A percentile compares a stretch with the other conserved stretches of the same genome.
phyloP scores from a whole-genome alignment of 2,113 vertebrate species.

The Cavia porcellus region DNA sequence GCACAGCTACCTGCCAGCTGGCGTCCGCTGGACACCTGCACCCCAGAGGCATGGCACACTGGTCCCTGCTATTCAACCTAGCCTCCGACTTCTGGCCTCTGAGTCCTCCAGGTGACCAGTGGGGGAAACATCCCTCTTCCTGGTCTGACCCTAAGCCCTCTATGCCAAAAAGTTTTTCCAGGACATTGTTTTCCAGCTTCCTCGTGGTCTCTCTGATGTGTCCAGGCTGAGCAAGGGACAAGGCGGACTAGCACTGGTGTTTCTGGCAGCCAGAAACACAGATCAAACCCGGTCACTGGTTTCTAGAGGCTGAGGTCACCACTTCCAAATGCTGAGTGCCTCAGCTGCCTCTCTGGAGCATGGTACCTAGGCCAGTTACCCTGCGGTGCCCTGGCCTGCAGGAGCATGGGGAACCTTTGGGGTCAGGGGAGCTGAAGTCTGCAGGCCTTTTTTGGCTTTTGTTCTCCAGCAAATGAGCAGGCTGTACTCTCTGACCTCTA shows the following conservation, averaged over 20 bases:
- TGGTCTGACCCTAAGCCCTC: background rate
- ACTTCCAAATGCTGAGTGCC: background rate
- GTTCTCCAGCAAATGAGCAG: background rate
- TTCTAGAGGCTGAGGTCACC: background rate
- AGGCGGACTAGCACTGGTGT: background rate
- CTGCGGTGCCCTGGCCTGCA: background rate
- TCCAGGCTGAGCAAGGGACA: background rate
- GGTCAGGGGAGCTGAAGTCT: background rate
- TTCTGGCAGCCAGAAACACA: accelerated
- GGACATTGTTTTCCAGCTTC: background rate
- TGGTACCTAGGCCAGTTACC: background rate
- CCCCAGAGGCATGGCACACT: accelerated
- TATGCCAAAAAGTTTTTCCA: background rate
- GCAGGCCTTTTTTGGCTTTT: background rate
- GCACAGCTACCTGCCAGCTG: background rate
- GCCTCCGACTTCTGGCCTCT: background rate
- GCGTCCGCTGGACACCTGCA: background rate
- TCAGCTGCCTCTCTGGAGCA: background rate
- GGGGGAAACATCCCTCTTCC: background rate
- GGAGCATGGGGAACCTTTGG: background rate
- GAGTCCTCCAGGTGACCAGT: background rate
- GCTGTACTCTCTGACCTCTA: background rate
- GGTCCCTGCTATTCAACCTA: background rate
- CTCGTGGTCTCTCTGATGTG: background rate
- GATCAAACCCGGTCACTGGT: background rate